Evolutionary conservation across 2,113 vertebrate genomes (phyloP).

Genomic region (Zonotrichia leucophrys): DNA sequence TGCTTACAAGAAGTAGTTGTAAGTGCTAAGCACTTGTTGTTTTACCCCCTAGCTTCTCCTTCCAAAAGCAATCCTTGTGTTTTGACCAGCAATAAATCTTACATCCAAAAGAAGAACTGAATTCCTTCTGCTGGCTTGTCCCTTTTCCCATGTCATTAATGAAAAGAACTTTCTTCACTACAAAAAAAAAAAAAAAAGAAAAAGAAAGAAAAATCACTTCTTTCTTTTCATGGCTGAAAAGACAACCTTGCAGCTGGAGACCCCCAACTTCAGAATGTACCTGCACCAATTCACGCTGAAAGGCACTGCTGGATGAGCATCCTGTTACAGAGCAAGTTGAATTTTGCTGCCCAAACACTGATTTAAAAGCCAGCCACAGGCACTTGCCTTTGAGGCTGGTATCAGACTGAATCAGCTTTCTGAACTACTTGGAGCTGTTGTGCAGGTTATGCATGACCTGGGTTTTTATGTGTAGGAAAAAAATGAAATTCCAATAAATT

Average conservation of each 20-base stretch:
- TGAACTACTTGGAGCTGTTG: background rate
- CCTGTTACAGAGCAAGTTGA: background rate
- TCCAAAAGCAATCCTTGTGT: background rate
- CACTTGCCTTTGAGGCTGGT: background rate
- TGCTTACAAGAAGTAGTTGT: background rate
- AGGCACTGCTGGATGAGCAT: background rate
- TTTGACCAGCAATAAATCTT: background rate
- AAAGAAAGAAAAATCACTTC: background rate
- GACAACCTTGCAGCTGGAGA: background rate
- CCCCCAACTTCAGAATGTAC: background rate
- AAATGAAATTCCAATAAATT: background rate
- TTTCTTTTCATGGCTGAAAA: background rate
- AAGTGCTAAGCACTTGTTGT: constrained; percentile 4
- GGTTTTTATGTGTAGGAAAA: background rate
- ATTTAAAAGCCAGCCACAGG: background rate
- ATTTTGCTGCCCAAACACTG: background rate
- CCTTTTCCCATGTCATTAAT: background rate
- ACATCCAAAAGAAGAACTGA: background rate
- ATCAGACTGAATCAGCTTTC: background rate
- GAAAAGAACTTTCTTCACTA: background rate
- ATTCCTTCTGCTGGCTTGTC: background rate
- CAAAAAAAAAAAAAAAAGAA: background rate
- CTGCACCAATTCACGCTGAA: background rate
- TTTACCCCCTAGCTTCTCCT: background rate
- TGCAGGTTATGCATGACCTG: background rate